Base-by-base conservation (phyloP, 2,113 vertebrate genomes). In the Cryptotis parvus region DNA sequence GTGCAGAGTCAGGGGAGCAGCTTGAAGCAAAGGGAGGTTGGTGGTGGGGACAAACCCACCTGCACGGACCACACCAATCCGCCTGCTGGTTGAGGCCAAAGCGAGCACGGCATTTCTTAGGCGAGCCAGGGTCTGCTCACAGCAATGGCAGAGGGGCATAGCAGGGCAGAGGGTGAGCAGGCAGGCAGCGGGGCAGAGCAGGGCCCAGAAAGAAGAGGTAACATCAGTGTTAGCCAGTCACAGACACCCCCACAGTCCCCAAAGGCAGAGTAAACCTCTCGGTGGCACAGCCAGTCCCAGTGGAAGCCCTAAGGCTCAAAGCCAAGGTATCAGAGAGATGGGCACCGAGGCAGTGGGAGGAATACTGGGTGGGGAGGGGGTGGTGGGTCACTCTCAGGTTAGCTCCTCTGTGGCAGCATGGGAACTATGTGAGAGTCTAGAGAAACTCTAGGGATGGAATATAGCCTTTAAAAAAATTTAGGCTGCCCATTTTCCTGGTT, bases 21-120 rank as follows among this genome's bases (percentile, higher is more conserved):
- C 95, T 91, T 92, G 88, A 96, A 95, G 95, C 95, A 96, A 96
- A 90, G 94, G 91, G 95, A 94, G 75, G 58, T 37, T 81, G 84
- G 92, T 69, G 93, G 92, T 76, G 89, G 88, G 92, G 92, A 85
- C 96, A 97, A 99, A 99, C 99, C 98, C 98, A 99, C 99, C 99
- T 99, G 99, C 99, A 99, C 31, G 99, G 99, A 97, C 99, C 99
- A 97, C 99, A 99, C 99, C 99, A 99, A 99, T 99, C 99, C 97
- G 98, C 99, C 98, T 99, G 99, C 99, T 99, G 99, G 98, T 99
- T 99, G 98, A 99, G 99, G 98, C 99, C 99, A 98, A 99, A 99
- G 98, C 99, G 99, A 98, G 99, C 99, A 98, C 99, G 98, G 98
- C 99, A 99, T 99, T 99, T 99, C 99, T 99, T 99, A 99, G 99